Conservation (phyloP, 2,888 invertebrate species). For the Heliconius erato region DNA sequence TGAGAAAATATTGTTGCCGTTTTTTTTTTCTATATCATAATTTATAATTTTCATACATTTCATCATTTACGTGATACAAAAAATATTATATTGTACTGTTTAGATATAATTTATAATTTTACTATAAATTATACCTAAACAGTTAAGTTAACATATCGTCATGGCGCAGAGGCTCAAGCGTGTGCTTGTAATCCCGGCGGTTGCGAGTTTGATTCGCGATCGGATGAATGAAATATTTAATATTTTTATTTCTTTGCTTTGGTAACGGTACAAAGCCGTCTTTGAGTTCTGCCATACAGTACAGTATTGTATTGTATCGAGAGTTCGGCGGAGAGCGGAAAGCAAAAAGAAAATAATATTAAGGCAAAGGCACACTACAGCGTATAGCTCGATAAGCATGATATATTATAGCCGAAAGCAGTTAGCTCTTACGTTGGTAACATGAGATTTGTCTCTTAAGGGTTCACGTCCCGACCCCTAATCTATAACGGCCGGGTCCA, state of each 20-base stretch:
- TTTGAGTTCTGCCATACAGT: too few species aligned
- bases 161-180: too few species aligned
- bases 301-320: too few species aligned
- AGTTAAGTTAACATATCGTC: too few species aligned
- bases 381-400: not conserved
- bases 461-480: slow-evolving; percentile 9
- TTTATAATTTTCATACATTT: not conserved
- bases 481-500: slow-evolving; percentile 26
- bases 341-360: not conserved
- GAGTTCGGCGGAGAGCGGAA: not conserved
- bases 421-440: slow-evolving; percentile 12
- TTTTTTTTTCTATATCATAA: not conserved
- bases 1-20: not conserved
- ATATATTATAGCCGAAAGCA: slow-evolving; percentile 2
- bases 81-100: too few species aligned
- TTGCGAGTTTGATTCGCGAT: too few species aligned
- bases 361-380: not conserved
- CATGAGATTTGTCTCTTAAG: slow-evolving; percentile 25
- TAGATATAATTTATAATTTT: too few species aligned
- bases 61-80: too few species aligned
- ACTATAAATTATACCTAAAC: too few species aligned
- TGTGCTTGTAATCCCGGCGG: too few species aligned
- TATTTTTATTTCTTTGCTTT: not conserved
- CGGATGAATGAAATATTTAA: not conserved
- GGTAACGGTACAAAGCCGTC: too few species aligned